Base-by-base conservation (phyloP, 2,888 invertebrate species). In the Volucella inanis region DNA sequence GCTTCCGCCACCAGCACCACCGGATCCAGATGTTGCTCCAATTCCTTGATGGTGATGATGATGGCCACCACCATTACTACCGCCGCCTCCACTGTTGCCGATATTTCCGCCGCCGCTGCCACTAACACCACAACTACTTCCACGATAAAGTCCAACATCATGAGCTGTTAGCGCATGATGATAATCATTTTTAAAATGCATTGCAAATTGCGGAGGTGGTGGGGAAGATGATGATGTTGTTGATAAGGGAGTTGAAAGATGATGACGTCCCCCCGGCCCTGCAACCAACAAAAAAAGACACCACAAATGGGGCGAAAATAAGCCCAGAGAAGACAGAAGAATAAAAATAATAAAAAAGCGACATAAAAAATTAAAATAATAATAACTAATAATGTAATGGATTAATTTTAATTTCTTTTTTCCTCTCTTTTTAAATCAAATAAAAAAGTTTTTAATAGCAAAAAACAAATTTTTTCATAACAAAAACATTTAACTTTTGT, bases 261-360 rank as follows among this genome's bases (percentile, higher is more conserved):
- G 90, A 87, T 90, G 90, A 88, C 90, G 92, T 89, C 90, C 90
- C 88, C 89, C 89, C 88, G 89, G 88, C 89, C 91, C 92, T 92
- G 91, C 90, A 90, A 91, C 91, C 92, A 91, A 91, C 90, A 91
- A 92, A 90, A 91, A 91, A 90, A 90, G 90, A 91, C 91, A 91
- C 92, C 92, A 92, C 91, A 91, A 90, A 90, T 89, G 90, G 92
- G 92, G 92, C 92, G 89, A 91, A 91, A 90, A 90, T 92, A 90
- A 92, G 92, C 92, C 92, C 92, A 91, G 88, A 87, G 88, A 88
- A 88, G 88, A 88, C 88, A 87, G 87, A 87, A 88, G 87, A 85
- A 80, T 87, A 55, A 87, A 87, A 87, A 88, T 82, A 87, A 83
- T 82, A 79, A 88, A 81, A 80, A 79, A 68, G 70, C 76, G 89